Evolutionary conservation across 2,113 vertebrate species (phyloP), one percentile per base, ranked within the genome.

Genomic region (Lota lota): DNA sequence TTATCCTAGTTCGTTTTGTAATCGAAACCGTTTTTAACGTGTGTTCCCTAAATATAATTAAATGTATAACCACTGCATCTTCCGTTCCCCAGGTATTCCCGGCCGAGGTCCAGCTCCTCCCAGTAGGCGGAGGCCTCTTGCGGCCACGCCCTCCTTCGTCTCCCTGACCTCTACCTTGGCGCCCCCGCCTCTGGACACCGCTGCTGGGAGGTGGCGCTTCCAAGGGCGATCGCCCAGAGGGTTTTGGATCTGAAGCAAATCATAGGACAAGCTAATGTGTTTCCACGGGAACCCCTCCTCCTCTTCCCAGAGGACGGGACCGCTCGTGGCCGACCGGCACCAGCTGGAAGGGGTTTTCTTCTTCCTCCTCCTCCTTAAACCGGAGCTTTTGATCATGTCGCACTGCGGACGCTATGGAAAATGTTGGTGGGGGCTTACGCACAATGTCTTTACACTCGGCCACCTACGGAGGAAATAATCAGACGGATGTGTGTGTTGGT

Each of bases 61-160:
- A n/a, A n/a, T n/a, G n/a, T n/a, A n/a, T n/a, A n/a, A n/a, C n/a
- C n/a, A n/a, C n/a, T n/a, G n/a, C n/a, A n/a, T 33, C 28, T 33
- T 33, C 28, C 12, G 40, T 76, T 59, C 61, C 16, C n/a, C 83
- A 92, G 90, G 83, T 92, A 89, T 79, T 87, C 90, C 33, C 73
- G 93, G 60, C 89, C 91, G 72, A 92, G 93, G 59, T 91, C 93
- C 69, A 91, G 93, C 61, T 79, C 92, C 64, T 84, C 94, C 83
- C 94, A 94, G 72, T 97, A 93, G 97, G 80, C 60, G 22, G 72
- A 70, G 60, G 54, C 1, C 28, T 21, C 69, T 15, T 67, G 33
- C 69, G 63, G 66, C 61, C 66, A 60, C 21, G 40, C 64, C 59
- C 75, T 75, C 58, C 22, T 73, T 67, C 64, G 33, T 73, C 81